Evolutionary conservation across 2,113 vertebrate species (phyloP).

Genomic region (Opisthocomus hoazin): DNA sequence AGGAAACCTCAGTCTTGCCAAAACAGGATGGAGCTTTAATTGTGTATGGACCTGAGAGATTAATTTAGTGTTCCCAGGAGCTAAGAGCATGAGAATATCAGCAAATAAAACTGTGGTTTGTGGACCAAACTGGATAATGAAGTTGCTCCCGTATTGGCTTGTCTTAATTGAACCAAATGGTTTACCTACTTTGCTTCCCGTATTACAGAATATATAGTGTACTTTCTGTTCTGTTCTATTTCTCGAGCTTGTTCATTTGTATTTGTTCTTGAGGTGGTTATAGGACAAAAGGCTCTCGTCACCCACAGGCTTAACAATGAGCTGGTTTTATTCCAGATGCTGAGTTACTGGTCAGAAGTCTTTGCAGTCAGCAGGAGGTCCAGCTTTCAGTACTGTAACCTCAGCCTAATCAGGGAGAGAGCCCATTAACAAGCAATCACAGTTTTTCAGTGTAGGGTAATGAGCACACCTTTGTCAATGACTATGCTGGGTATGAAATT

Average conservation of each 20-base stretch:
- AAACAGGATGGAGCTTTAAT: neutral
- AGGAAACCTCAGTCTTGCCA: neutral
- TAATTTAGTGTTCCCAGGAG: neutral
- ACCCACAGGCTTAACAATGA: neutral
- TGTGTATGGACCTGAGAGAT: neutral
- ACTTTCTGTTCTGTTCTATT: neutral
- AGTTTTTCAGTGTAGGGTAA: neutral
- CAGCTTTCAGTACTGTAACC: neutral
- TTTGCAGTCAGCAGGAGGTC: neutral
- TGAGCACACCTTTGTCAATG: neutral
- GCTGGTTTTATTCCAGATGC: neutral
- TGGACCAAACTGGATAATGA: neutral
- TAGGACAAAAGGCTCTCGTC: neutral
- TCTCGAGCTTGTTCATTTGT: neutral
- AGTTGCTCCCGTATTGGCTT: neutral
- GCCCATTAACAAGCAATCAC: neutral
- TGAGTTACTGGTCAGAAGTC: neutral
- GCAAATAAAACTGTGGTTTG: slow-evolving; percentile 5
- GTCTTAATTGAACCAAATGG: neutral
- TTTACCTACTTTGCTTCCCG: neutral
- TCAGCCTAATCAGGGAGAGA: neutral
- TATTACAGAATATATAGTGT: neutral
- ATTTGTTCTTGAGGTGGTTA: neutral
- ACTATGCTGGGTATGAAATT: neutral
- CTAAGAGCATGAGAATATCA: neutral